A percentile compares a stretch with the other conserved stretches of the same genome.
Evolutionary conservation across 1,140 invertebrate species (phyloP).

Genomic region (Scaptodrosophila lebanonensis): DNA sequence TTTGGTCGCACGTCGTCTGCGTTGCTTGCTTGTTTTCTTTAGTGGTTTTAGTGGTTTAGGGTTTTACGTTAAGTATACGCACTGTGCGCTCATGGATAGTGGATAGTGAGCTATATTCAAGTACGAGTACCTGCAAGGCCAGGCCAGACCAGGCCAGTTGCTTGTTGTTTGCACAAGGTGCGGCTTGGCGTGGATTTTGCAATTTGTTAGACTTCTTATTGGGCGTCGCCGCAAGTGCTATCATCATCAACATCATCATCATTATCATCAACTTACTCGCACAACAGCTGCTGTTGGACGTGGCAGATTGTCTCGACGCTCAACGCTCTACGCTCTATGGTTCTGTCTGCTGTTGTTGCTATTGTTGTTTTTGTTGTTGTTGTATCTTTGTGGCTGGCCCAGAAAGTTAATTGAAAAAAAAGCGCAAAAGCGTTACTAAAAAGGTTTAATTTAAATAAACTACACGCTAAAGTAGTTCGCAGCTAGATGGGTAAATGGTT

Average conservation of each 20-base stretch:
- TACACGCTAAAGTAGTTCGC: constrained; percentile 38
- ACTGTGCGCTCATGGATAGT: constrained; percentile 33
- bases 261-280: constrained; percentile 33
- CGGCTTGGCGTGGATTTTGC: constrained; percentile 62
- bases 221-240: constrained; percentile 24
- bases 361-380: constrained; percentile 33
- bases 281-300: constrained; percentile 58
- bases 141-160: too few species aligned
- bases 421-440: constrained; percentile 20
- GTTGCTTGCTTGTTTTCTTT: constrained; percentile 45
- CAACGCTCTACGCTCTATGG: too few species aligned
- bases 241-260: constrained; percentile 11
- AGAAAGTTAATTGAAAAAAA: constrained; percentile 73
- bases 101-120: not conserved
- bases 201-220: constrained; percentile 67
- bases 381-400: constrained; percentile 56
- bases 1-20: not conserved
- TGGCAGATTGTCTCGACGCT: constrained; percentile 4
- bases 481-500: constrained; percentile 27
- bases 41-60: constrained; percentile 71
- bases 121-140: not conserved
- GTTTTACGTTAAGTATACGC: constrained; percentile 71
- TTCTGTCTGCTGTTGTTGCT: constrained; percentile 24
- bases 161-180: constrained; percentile 56
- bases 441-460: constrained; percentile 73